Evolutionary conservation across 2,797 vertebrate genomes (phyloP).

Genomic region (Cossypha heuglini): DNA sequence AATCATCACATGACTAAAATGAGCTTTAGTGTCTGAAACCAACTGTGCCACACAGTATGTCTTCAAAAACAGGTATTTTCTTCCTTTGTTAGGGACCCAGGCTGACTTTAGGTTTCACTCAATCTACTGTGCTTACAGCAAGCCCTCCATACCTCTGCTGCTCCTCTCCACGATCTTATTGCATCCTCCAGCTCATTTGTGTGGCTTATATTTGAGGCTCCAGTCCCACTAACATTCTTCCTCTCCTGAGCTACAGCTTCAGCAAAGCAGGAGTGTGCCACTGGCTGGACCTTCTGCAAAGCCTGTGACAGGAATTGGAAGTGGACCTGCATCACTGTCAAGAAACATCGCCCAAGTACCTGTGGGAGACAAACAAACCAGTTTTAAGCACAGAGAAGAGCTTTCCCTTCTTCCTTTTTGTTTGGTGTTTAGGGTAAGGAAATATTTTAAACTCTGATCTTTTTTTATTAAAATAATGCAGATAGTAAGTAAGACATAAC

Average conservation of each 20-base stretch:
- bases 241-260: conserved; percentile 93
- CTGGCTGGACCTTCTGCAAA: conserved; percentile 95
- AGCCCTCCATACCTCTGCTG: conserved; percentile 85
- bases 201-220: conserved; percentile 76
- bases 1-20: background rate
- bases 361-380: conserved; percentile 57
- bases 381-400: background rate
- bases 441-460: background rate
- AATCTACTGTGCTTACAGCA: background rate
- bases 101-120: background rate
- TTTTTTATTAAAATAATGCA: background rate
- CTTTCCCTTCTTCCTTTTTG: background rate
- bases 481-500: background rate
- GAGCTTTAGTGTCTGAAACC: background rate
- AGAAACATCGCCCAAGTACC: conserved; percentile 96
- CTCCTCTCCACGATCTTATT: conserved; percentile 91
- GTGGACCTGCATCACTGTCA: conserved; percentile 99
- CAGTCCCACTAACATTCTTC: conserved; percentile 74
- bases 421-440: background rate
- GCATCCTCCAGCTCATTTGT: conserved; percentile 91
- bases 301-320: conserved; percentile 98
- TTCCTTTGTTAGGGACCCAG: background rate
- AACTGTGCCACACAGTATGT: accelerated
- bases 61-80: background rate
- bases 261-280: conserved; percentile 93